Evolutionary conservation across 2,797 vertebrate species (phyloP).

Genomic region (Sebastes minor): DNA sequence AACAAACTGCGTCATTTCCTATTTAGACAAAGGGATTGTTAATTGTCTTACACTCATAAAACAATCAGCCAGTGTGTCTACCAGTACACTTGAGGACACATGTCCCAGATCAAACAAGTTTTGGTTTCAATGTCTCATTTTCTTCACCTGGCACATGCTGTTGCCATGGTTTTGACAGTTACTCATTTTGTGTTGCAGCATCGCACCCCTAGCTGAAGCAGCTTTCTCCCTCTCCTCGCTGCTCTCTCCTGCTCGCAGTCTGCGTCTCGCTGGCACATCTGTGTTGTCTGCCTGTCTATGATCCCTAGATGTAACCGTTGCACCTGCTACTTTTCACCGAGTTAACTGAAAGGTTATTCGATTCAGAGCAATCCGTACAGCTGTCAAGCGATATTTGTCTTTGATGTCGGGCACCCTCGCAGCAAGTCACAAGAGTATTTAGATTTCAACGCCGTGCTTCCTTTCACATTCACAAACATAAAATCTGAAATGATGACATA

Average conservation of each 20-base stretch:
- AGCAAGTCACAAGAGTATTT: constrained; percentile 11
- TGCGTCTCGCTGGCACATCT: constrained; percentile 69
- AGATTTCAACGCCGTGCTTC: not conserved
- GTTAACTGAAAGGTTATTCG: constrained; percentile 76
- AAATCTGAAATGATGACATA: not conserved
- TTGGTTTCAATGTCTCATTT: constrained; percentile 41
- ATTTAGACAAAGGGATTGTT: constrained; percentile 19
- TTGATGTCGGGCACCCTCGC: constrained; percentile 17
- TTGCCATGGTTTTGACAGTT: constrained; percentile 79
- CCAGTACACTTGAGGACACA: constrained; percentile 9
- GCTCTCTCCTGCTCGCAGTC: constrained; percentile 29
- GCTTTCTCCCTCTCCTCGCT: not conserved
- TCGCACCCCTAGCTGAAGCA: constrained; percentile 22
- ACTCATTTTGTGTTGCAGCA: constrained; percentile 53
- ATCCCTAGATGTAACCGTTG: constrained; percentile 68
- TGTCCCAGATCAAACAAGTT: constrained; percentile 51
- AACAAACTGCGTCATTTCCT: constrained; percentile 35
- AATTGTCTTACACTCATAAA: constrained; percentile 29
- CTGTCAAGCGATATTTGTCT: constrained; percentile 60
- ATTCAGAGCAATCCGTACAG: constrained; percentile 68
- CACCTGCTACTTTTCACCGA: constrained; percentile 77
- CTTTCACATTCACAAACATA: not conserved
- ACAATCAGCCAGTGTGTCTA: not conserved
- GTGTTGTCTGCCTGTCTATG: constrained; percentile 62
- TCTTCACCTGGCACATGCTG: constrained; percentile 66